phyloP scores from a whole-genome alignment of 2,113 vertebrate genomes.

The Tragelaphus scriptus region DNA sequence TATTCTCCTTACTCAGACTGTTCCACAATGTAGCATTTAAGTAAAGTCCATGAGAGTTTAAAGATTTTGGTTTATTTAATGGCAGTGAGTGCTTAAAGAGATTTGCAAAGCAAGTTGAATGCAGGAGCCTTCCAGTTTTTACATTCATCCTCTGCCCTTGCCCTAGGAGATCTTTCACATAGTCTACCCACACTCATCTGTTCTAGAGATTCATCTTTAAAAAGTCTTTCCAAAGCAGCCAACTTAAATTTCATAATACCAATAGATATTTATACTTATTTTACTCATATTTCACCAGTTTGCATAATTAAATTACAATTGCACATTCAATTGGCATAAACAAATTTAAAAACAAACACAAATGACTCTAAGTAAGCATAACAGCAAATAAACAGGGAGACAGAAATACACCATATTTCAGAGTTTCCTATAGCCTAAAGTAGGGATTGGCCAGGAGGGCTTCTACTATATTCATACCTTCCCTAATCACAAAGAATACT shows the following conservation, averaged over 20 bases:
- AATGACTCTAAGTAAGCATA: not conserved
- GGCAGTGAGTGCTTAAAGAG: not conserved
- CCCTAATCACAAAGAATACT: not conserved
- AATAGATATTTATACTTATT: not conserved
- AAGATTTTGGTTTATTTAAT: slow-evolving; percentile 6
- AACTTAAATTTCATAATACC: slow-evolving; percentile 29
- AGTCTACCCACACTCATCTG: not conserved
- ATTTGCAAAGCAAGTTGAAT: not conserved
- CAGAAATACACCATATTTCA: not conserved
- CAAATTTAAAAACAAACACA: slow-evolving; percentile 46
- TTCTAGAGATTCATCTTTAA: slow-evolving; percentile 13
- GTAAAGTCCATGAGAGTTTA: slow-evolving; percentile 1
- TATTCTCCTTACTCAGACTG: slow-evolving; percentile 26
- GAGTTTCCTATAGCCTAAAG: not conserved
- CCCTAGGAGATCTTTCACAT: not conserved
- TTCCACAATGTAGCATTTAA: not conserved
- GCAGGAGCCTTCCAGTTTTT: not conserved
- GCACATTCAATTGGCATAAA: slow-evolving; percentile 19
- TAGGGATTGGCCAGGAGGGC: not conserved
- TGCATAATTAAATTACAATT: slow-evolving; percentile 49
- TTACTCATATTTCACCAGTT: slow-evolving; percentile 34
- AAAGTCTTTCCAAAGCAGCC: slow-evolving; percentile 29
- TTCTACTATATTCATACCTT: not conserved
- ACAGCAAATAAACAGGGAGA: slow-evolving; percentile 26
- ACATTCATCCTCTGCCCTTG: not conserved